phyloP scores from a whole-genome alignment of 2,797 vertebrate genomes.

The Moxostoma hubbsi region DNA sequence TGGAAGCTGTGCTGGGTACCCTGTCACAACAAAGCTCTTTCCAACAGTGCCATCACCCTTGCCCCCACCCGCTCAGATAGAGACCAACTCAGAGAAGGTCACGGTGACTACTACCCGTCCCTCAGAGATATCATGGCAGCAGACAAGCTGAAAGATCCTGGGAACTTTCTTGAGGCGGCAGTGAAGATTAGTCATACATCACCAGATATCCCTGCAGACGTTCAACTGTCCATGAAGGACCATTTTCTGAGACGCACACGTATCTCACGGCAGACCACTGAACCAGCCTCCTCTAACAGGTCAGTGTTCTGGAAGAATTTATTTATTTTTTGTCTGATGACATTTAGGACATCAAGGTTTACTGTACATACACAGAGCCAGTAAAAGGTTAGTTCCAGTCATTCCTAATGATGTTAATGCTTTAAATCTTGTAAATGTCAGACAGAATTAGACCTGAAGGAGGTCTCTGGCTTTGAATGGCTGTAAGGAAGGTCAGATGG shows the following conservation, averaged over 20 bases:
- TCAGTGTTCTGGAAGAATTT: slow-evolving; percentile 65
- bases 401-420: slow-evolving; percentile 51
- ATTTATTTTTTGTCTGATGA: slow-evolving; percentile 6
- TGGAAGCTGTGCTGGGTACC: slow-evolving; percentile 88
- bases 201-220: slow-evolving; percentile 84
- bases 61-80: slow-evolving; percentile 45
- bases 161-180: slow-evolving; percentile 81
- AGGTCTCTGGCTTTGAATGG: slow-evolving; percentile 27
- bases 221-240: slow-evolving; percentile 86
- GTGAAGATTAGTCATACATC: slow-evolving; percentile 90
- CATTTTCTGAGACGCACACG: slow-evolving; percentile 80
- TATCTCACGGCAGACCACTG: slow-evolving; percentile 84
- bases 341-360: slow-evolving; percentile 14
- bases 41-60: slow-evolving; percentile 68
- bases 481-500: slow-evolving; percentile 30
- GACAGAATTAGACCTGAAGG: slow-evolving; percentile 35
- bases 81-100: slow-evolving; percentile 51
- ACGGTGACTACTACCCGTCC: slow-evolving; percentile 56
- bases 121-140: slow-evolving; percentile 77
- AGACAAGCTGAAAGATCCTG: slow-evolving; percentile 81
- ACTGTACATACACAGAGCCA: slow-evolving; percentile 17
- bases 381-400: slow-evolving; percentile 42
- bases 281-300: slow-evolving; percentile 84
- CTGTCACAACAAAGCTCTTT: slow-evolving; percentile 80
- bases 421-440: slow-evolving; percentile 50